A percentile compares a stretch with the other conserved stretches of the same genome.
These are phyloP conservation scores for Nemotelus nigrinus DNA, from an alignment of 2,888 invertebrate species.

Conservation along the genomic window DNA sequence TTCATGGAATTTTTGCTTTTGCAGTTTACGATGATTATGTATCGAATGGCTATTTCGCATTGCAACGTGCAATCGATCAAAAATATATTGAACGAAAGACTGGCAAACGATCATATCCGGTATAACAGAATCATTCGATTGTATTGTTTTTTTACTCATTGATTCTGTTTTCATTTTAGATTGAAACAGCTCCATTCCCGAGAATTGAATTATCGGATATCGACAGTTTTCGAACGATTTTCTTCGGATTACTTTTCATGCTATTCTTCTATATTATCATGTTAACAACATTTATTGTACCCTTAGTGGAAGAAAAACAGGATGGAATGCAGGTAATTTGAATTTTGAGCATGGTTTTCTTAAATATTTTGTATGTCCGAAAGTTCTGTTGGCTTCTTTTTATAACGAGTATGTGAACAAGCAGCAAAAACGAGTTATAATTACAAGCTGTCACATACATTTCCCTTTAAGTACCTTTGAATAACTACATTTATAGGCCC, in stretches of 20 bases:
- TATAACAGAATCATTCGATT: constrained; percentile 39
- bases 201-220: constrained; percentile 53
- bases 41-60: constrained; percentile 67
- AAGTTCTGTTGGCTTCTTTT: too few relatives aligned
- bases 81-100: constrained; percentile 65
- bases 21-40: constrained; percentile 65
- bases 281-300: constrained; percentile 65
- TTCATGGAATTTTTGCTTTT: constrained; percentile 35
- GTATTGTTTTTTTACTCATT: not conserved
- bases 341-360: too few relatives aligned
- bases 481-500: too few relatives aligned
- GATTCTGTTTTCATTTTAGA: constrained; percentile 41
- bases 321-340: constrained; percentile 68
- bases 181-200: constrained; percentile 57
- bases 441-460: too few relatives aligned
- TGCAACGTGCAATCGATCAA: constrained; percentile 72
- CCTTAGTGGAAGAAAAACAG: constrained; percentile 71
- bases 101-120: constrained; percentile 49
- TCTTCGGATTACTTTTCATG: constrained; percentile 58
- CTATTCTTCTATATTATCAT: constrained; percentile 58
- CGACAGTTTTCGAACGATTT: constrained; percentile 55
- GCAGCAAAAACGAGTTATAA: too few relatives aligned
- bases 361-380: too few relatives aligned
- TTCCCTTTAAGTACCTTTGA: too few relatives aligned
- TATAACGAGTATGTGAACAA: too few relatives aligned